Percentiles rank a stretch among this genome's conserved stretches.
phyloP scores from a whole-genome alignment of 2,797 vertebrate species.

The Gila robusta region DNA sequence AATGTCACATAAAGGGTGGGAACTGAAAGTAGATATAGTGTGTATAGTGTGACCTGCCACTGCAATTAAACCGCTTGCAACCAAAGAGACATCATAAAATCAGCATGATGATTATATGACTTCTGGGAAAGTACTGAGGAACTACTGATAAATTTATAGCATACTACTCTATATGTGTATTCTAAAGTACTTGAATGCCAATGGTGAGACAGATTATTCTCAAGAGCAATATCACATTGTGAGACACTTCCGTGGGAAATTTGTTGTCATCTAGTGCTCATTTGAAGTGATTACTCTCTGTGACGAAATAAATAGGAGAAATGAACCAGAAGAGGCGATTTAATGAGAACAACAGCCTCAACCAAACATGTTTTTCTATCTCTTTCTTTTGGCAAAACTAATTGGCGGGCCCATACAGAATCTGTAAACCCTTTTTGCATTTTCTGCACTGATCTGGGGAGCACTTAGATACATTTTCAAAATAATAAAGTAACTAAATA shows the following conservation, averaged over 20 bases:
- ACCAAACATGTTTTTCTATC: not conserved
- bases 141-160: not conserved
- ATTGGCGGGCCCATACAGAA: not conserved
- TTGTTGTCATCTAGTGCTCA: not conserved
- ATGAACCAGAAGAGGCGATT: not conserved
- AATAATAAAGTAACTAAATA: not conserved
- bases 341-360: slow-evolving; percentile 11
- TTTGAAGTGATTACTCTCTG: not conserved
- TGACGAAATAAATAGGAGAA: not conserved
- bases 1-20: not conserved
- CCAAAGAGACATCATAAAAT: slow-evolving; percentile 13
- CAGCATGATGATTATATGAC: slow-evolving; percentile 8
- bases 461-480: not conserved
- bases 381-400: not conserved
- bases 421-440: not conserved
- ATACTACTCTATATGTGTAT: not conserved
- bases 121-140: slow-evolving; percentile 10
- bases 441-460: not conserved
- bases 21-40: not conserved
- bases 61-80: not conserved
- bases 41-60: not conserved
- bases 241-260: not conserved
- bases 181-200: not conserved
- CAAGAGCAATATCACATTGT: not conserved
- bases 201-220: not conserved